Evolutionary conservation across 2,888 invertebrate genomes (phyloP).

Genomic region (Dryocosmus kuriphilus): DNA sequence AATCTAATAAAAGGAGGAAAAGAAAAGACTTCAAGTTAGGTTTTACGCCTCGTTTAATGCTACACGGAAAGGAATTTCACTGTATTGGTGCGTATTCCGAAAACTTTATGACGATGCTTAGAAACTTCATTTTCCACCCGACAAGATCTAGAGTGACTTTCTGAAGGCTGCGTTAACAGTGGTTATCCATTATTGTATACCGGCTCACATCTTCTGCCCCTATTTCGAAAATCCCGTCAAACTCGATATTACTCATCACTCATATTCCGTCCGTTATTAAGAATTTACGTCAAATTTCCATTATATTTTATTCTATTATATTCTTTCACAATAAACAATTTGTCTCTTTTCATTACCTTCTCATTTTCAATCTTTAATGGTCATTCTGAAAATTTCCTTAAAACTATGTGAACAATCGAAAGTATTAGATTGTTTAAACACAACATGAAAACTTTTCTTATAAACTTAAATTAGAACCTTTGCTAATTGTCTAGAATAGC

Average conservation of each 20-base stretch:
- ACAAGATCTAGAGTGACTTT: not conserved
- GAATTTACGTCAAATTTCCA: not conserved
- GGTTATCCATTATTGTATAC: not conserved
- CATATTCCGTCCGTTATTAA: not conserved
- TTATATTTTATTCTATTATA: not conserved
- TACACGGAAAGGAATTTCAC: not conserved
- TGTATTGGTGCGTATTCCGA: not conserved
- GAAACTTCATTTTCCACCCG: conserved; percentile 20
- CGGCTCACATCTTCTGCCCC: not conserved
- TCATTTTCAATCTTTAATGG: too few relatives aligned
- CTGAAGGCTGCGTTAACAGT: not conserved
- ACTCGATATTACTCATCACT: not conserved
- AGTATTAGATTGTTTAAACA: too few relatives aligned
- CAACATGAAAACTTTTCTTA: too few relatives aligned
- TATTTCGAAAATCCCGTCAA: not conserved
- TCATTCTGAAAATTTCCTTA: too few relatives aligned
- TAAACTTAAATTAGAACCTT: too few relatives aligned
- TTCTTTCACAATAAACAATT: too few relatives aligned
- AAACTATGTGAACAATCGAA: too few relatives aligned
- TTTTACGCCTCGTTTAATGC: not conserved
- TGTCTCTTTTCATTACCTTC: not conserved
- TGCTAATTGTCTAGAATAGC: too few relatives aligned
- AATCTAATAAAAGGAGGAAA: not conserved
- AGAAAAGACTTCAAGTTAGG: not conserved
- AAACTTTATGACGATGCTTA: conserved; percentile 11